phyloP scores from a whole-genome alignment of 2,113 vertebrate genomes.

The Salvator merianae region DNA sequence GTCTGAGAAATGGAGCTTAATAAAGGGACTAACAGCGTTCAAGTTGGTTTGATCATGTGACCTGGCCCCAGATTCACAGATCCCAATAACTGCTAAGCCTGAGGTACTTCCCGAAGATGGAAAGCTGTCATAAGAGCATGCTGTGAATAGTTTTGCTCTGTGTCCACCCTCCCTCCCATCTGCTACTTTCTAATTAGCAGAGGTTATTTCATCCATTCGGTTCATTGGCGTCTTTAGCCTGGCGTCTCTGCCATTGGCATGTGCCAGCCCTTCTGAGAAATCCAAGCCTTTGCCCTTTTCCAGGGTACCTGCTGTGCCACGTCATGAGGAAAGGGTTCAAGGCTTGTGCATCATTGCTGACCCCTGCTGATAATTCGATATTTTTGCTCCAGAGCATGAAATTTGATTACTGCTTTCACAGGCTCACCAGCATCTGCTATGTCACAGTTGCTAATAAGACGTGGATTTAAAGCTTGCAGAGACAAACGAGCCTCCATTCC shows the following conservation, averaged over 20 bases:
- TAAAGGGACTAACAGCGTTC: no score
- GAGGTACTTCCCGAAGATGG: background rate
- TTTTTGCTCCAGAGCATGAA: constrained; percentile 27
- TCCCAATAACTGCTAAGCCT: no score
- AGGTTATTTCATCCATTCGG: background rate
- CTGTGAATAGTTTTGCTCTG: background rate
- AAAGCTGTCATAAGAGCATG: background rate
- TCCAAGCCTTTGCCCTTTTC: background rate
- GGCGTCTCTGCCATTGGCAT: background rate
- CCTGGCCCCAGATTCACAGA: background rate
- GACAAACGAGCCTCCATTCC: background rate
- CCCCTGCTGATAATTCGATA: background rate
- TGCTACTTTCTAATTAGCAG: constrained; percentile 19
- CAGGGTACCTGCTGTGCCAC: background rate
- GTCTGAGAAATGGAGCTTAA: background rate
- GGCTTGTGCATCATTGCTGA: background rate
- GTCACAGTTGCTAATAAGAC: constrained; percentile 22
- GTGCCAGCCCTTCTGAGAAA: background rate
- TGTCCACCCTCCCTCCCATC: background rate
- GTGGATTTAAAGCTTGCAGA: background rate
- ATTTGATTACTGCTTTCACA: constrained; percentile 17
- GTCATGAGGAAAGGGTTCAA: background rate
- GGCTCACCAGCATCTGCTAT: constrained; percentile 17
- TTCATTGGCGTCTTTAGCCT: background rate
- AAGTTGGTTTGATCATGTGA: background rate